phyloP scores from a whole-genome alignment of 2,888 invertebrate species.

The Chloromyia formosa region DNA sequence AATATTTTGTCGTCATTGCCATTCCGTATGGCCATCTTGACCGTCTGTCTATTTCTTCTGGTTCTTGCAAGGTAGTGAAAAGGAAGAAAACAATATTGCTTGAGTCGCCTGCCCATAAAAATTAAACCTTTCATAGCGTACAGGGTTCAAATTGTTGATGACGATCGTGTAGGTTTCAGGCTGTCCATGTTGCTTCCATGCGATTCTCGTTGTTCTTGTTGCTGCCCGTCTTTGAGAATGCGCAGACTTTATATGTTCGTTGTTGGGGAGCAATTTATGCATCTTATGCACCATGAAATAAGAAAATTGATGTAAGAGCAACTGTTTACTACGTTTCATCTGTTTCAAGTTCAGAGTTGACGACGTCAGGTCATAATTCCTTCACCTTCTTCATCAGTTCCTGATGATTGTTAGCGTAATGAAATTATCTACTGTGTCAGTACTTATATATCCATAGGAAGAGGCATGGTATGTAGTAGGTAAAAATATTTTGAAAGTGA shows the following conservation, averaged over 20 bases:
- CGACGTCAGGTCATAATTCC: constrained; percentile 40
- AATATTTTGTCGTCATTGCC: constrained; percentile 35
- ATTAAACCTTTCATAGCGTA: constrained; percentile 36
- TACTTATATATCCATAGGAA: background rate
- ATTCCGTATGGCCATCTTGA: background rate
- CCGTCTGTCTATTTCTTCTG: background rate
- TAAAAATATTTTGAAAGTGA: too few species aligned
- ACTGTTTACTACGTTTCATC: constrained; percentile 48
- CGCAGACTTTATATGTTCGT: constrained; percentile 15
- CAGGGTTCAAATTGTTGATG: constrained; percentile 30
- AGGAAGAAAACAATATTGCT: background rate
- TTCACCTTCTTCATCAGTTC: constrained; percentile 37
- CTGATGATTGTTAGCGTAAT: constrained; percentile 10
- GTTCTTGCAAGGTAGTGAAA: background rate
- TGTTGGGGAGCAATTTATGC: constrained; percentile 47
- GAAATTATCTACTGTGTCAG: constrained; percentile 10
- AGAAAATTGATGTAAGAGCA: constrained; percentile 49
- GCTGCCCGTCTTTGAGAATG: constrained; percentile 26
- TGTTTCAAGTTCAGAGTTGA: constrained; percentile 40
- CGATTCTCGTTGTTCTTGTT: constrained; percentile 20
- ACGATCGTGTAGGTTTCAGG: constrained; percentile 25
- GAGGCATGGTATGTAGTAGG: too few species aligned
- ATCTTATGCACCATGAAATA: constrained; percentile 50
- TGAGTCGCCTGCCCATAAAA: constrained; percentile 35
- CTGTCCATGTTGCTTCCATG: background rate